Evolutionary conservation across 2,797 vertebrate species (phyloP).

Genomic region (Gymnocypris eckloni): DNA sequence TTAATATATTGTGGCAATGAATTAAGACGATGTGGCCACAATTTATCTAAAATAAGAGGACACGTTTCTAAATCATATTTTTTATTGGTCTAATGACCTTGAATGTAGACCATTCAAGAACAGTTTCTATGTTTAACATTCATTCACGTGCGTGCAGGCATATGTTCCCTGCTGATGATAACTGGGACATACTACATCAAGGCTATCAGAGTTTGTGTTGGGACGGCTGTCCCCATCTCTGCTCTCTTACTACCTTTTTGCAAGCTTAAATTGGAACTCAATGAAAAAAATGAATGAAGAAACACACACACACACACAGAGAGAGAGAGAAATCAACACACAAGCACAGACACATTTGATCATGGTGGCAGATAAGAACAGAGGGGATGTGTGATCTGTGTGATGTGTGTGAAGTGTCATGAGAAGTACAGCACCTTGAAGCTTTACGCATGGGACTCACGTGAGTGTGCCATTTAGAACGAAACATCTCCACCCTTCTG

Average conservation of each 20-base stretch:
- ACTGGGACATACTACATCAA: slow-evolving; percentile 25
- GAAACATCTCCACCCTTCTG: slow-evolving; percentile 28
- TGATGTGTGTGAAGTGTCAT: neutral
- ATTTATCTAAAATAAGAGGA: neutral
- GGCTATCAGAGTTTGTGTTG: slow-evolving; percentile 8
- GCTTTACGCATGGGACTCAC: neutral
- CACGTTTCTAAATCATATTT: neutral
- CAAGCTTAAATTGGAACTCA: neutral
- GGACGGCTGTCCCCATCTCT: slow-evolving; percentile 14
- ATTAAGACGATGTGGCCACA: neutral
- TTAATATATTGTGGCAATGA: neutral
- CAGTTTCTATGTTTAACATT: neutral
- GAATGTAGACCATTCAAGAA: neutral
- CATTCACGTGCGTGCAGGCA: slow-evolving; percentile 19
- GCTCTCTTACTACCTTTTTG: neutral
- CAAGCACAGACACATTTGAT: neutral
- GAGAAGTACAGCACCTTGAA: neutral
- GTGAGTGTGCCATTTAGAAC: slow-evolving; percentile 27
- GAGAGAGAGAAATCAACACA: neutral
- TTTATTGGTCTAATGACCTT: neutral
- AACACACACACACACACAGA: neutral
- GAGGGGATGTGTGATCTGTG: neutral
- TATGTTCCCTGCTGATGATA: slow-evolving; percentile 22
- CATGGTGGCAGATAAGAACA: neutral
- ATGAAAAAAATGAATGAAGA: neutral